Base-by-base conservation (phyloP, 2,888 invertebrate genomes). In the Gandaritis pyraliata region DNA sequence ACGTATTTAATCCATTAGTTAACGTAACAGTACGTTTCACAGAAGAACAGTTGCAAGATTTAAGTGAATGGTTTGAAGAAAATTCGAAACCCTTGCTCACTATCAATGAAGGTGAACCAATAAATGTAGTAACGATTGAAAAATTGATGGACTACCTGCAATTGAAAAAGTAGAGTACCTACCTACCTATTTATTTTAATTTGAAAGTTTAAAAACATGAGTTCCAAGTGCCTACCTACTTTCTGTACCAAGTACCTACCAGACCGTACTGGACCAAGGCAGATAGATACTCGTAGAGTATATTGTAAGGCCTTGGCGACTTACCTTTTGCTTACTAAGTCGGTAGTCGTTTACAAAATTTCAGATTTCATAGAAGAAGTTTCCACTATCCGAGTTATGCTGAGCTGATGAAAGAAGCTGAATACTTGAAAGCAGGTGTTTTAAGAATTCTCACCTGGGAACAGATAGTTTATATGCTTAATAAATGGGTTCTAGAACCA, bases 351-450 rank as follows among this genome's bases (percentile, higher is more conserved):
- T 23, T 33, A 8, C 30, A 8, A 30, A 13, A 4, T 76, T 69
- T 38, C 67, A 91, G 91, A 71, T 86, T 79, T 69, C 90, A 90
- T 73, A 83, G 81, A 76, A 79, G 91, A 78, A 74, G 71, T 72
- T 90, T 86, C 70, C 72, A 78, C 30, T 88, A 88, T 58, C 91
- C 91, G 18, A 78, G 67, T 33, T 90, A 89, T 73, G 80, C 70
- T 13, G 86, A 88, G 75, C 79, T 91, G 51, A 90, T 91, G 88
- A 72, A 11, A 11, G 78, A 82, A 71, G 83, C 75, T 4, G 91
- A 91, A 73, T 70, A 74, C 39, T 73, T 90, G 48, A 80, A 85
- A 72, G 85, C 84, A 39, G 83, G 76, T 43, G 51, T 68, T 6
- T 72, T 74, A 38, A 81, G 84, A 77, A 67, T 86, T 68, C 60